Base-by-base conservation (phyloP, 1,140 invertebrate species). In the Papilio polytes region DNA sequence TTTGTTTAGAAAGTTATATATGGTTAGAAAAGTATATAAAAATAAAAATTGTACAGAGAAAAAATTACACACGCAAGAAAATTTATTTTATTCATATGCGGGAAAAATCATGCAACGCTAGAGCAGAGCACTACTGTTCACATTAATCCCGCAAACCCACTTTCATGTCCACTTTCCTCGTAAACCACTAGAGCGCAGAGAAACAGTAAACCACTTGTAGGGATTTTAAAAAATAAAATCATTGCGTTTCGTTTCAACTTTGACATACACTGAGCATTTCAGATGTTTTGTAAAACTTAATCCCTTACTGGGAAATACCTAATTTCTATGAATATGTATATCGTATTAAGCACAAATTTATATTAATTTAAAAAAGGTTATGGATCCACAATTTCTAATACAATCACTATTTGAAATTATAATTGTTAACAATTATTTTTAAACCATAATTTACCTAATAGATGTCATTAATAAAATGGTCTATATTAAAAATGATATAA, bases 51-150 rank as follows among this genome's bases (percentile, higher is more conserved):
- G 10, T 63, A 26, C 26, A 18, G 26, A 70, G 26, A 63, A 63
- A 63, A 63, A 22, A 31, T 7, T 70, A 36, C 26, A 31, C 63
- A 15, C 31, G 22, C 22, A 15, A 36, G 26, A 12, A 70, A 31
- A 70, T 70, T 36, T 70, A 70, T 70, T 31, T 36, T 70, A 70
- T 70, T 70, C 9, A 70, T 70, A 70, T 31, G 63, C 63, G 15
- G 36, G 56, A 70, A 70, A 70, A 70, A 70, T 31, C 20, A 66
- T 13, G 63, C 63, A 31, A 31, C 26, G 22, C 63, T 70, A 26
- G 59, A 70, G 63, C 13, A 26, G 59, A 70, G 63, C 63, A 36
- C 59, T 7, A 70, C 63, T 15, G 63, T 70, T 36, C 63, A 36
- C 26, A 70, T 36, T 70, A 70, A 70, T 70, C 63, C 63, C 13